Evolutionary conservation across 2,888 invertebrate genomes (phyloP).

Genomic region (Chymomyza fuscimana): DNA sequence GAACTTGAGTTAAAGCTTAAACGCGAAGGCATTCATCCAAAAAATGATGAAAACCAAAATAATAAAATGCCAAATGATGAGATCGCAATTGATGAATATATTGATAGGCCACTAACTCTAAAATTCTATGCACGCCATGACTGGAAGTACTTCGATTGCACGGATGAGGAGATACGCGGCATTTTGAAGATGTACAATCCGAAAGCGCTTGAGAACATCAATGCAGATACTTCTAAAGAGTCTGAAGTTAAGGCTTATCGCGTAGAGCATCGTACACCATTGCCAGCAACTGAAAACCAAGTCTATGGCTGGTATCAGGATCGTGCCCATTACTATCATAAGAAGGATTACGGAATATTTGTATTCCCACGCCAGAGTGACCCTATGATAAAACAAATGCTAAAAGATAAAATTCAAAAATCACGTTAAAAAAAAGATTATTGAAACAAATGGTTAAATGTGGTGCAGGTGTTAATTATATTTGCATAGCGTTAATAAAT

Average conservation of each 20-base stretch:
- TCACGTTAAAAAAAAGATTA: background rate
- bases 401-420: constrained; percentile 9
- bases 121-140: constrained; percentile 68
- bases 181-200: constrained; percentile 40
- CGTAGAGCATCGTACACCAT: constrained; percentile 40
- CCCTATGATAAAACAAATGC: constrained; percentile 43
- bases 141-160: constrained; percentile 59
- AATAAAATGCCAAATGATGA: background rate
- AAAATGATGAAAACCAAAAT: background rate
- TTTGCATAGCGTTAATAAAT: constrained; percentile 18
- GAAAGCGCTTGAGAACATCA: background rate
- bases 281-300: constrained; percentile 60
- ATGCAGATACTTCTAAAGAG: background rate
- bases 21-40: background rate
- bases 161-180: constrained; percentile 29
- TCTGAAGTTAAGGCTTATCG: background rate
- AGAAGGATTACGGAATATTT: constrained; percentile 54
- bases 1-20: constrained; percentile 2
- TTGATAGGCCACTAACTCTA: constrained; percentile 30
- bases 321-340: constrained; percentile 47
- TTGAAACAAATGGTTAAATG: background rate
- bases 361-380: constrained; percentile 57
- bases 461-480: background rate
- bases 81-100: constrained; percentile 20
- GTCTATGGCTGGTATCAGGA: constrained; percentile 64